Evolutionary conservation across 1,140 invertebrate species (phyloP), one percentile per base, ranked within the genome.

Genomic region (Nautilus pompilius): DNA sequence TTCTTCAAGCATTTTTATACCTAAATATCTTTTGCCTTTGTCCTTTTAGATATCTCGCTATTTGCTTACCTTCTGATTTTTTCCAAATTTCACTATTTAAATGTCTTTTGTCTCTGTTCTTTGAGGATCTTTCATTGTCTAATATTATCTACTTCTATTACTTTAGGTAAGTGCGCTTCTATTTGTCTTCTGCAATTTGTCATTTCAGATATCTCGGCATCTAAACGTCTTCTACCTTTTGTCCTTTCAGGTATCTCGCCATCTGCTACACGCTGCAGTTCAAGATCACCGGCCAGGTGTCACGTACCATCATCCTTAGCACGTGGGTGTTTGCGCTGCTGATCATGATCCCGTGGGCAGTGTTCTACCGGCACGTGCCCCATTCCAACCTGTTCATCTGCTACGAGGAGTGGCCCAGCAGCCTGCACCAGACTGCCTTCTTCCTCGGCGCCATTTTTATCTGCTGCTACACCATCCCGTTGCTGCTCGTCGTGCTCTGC

Each of bases 201-300:
- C n/a, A n/a, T n/a, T n/a, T n/a, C n/a, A n/a, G n/a, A n/a, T n/a
- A n/a, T n/a, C n/a, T n/a, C n/a, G n/a, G n/a, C n/a, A n/a, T n/a
- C n/a, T n/a, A n/a, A n/a, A n/a, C n/a, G 29, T 33, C 51, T 55
- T 46, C 55, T 58, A 62, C 30, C 54, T 26, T 54, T 63, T n/a
- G n/a, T n/a, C 33, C 34, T 76, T 74, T 29, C 89, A 97, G 94
- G 84, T 96, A 95, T 78, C 85, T 96, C 65, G 94, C 94, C 22
- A 96, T 96, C 66, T 96, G 94, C 90, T 95, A 92, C 88, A 93
- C 93, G 0, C 82, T 96, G 66, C 93, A 92, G 77, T 91, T 90
- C 69, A 93, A 95, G 80, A 93, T 96, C 79, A 95, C 93, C 26
- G 92, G 91, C 67, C 86, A 89, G 46, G 87, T 90, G 13, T 93